phyloP scores from a whole-genome alignment of 23 tunicate species.

The Ciona savignyi region DNA sequence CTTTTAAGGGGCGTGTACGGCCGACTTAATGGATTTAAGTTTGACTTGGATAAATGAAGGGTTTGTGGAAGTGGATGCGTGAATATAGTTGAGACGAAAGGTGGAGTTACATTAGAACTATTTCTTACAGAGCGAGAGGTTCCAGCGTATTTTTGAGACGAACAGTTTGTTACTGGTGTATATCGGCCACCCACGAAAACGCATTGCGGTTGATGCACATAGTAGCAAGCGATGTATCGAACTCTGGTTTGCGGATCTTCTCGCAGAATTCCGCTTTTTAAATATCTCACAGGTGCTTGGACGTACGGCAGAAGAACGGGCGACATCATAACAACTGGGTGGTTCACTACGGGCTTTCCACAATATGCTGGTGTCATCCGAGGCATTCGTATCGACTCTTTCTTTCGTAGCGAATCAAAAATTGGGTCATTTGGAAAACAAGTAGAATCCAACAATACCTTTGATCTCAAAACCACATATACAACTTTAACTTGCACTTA shows the following conservation, averaged over 20 bases:
- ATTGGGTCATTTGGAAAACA: no score
- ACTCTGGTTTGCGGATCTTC: not conserved
- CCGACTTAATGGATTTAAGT: constrained; percentile 40
- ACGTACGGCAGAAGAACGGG: constrained; percentile 46
- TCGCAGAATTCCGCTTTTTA: no score
- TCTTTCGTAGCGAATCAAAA: no score
- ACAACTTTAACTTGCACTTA: not conserved
- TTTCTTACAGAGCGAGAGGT: not conserved
- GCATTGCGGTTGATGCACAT: not conserved
- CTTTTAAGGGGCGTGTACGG: constrained; percentile 46
- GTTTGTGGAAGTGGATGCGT: not conserved
- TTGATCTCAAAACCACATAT: no score
- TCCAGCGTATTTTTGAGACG: not conserved
- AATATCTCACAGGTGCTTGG: constrained; percentile 37
- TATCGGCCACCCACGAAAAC: not conserved
- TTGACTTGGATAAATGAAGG: constrained; percentile 7
- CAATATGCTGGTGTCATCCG: no score
- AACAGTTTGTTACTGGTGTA: not conserved
- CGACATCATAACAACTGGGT: constrained; percentile 24
- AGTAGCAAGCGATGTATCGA: not conserved
- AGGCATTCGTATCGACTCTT: no score
- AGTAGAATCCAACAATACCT: no score
- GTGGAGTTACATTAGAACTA: not conserved
- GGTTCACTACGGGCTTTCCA: no score
- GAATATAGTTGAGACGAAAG: not conserved